These are phyloP conservation scores for Drosophila ohnishii DNA, from an alignment of 1,140 invertebrate genomes.

Conservation along the genomic window DNA sequence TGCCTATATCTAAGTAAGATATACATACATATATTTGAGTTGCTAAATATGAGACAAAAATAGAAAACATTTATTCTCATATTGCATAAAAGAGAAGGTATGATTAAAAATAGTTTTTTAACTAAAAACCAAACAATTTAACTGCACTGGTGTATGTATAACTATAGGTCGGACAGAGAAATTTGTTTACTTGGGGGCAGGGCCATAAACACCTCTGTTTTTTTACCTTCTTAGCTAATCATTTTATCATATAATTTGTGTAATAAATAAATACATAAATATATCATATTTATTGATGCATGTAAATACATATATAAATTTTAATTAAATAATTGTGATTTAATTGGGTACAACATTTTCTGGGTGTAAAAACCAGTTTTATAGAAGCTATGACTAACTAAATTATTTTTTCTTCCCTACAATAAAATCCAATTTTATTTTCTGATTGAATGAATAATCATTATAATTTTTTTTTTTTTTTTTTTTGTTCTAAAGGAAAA, in stretches of 20 bases:
- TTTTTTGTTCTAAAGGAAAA: background rate
- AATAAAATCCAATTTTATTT: conserved; percentile 3
- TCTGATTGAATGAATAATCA: background rate
- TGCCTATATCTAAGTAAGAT: too few species aligned
- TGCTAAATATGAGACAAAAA: too few species aligned
- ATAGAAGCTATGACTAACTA: background rate
- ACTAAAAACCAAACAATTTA: background rate
- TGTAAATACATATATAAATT: background rate
- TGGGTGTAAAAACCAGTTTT: background rate
- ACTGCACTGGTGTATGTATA: background rate
- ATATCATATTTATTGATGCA: background rate
- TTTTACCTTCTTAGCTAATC: background rate
- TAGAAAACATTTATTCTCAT: too few species aligned
- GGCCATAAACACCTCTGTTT: too few species aligned
- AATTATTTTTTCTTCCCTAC: background rate
- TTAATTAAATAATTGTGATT: conserved; percentile 2
- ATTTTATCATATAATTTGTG: background rate
- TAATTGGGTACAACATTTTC: background rate
- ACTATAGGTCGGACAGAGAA: background rate
- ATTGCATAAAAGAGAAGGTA: too few species aligned
- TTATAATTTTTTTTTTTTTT: too few species aligned
- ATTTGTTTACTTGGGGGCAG: background rate
- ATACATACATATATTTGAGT: too few species aligned
- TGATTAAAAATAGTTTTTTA: too few species aligned
- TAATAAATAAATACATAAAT: background rate